A percentile compares a stretch with the other conserved stretches of the same genome.
phyloP scores from a whole-genome alignment of 1,140 invertebrate genomes.

The Dendroctonus valens region DNA sequence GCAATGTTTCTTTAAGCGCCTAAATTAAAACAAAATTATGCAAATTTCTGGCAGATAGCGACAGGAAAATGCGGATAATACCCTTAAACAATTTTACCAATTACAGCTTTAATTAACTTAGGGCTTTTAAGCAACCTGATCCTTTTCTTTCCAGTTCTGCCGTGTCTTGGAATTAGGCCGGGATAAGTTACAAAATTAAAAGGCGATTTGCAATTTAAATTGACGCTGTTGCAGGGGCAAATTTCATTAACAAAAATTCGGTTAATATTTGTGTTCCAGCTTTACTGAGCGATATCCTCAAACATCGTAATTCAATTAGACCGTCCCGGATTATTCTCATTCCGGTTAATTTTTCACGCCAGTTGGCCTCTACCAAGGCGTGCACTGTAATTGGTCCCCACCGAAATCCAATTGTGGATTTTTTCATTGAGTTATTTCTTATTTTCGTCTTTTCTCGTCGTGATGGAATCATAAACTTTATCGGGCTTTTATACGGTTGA shows the following conservation, averaged over 20 bases:
- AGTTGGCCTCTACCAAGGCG: slow-evolving; percentile 22
- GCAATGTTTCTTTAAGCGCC: not conserved
- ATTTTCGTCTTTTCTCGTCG: not conserved
- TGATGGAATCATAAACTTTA: slow-evolving; percentile 16
- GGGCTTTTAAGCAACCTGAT: slow-evolving; percentile 23
- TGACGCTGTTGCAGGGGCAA: not conserved
- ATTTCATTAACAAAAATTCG: not conserved
- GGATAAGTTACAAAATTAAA: slow-evolving; percentile 27
- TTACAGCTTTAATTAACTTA: slow-evolving; percentile 28
- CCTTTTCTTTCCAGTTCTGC: slow-evolving; percentile 15
- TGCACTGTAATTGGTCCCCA: slow-evolving; percentile 22
- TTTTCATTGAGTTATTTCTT: slow-evolving; percentile 21
- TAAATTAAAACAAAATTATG: slow-evolving; percentile 27
- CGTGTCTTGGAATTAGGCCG: slow-evolving; percentile 2
- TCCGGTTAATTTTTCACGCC: slow-evolving; percentile 21
- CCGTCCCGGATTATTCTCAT: slow-evolving; percentile 11
- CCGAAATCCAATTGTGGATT: slow-evolving; percentile 15
- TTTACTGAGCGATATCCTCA: slow-evolving; percentile 6
- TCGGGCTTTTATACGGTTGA: too few species aligned
- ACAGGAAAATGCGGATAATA: slow-evolving; percentile 24
- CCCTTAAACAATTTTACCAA: slow-evolving; percentile 28
- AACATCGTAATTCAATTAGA: slow-evolving; percentile 16
- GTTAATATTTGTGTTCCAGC: not conserved
- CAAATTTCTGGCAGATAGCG: slow-evolving; percentile 17
- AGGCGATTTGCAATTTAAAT: slow-evolving; percentile 25